These are phyloP conservation scores for Leptonema lineaticorne DNA, from an alignment of 1,140 invertebrate species.

Conservation along the genomic window DNA sequence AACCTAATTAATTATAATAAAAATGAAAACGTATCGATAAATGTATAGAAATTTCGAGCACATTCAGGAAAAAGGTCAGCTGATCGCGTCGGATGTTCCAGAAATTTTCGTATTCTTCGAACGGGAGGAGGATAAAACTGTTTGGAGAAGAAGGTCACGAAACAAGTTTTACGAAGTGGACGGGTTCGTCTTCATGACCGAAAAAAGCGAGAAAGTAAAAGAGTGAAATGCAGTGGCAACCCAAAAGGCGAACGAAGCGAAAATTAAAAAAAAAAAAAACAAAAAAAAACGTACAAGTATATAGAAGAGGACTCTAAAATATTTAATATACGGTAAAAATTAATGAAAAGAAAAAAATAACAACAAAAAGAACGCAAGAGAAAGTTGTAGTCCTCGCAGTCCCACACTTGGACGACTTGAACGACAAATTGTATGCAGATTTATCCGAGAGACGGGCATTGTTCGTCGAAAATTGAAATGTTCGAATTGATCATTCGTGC, in stretches of 20 bases:
- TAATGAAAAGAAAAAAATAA: too few relatives aligned
- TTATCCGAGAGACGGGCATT: background rate
- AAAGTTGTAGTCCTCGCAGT: background rate
- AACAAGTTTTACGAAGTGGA: background rate
- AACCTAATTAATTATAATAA: too few relatives aligned
- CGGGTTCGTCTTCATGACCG: background rate
- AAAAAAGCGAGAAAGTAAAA: background rate
- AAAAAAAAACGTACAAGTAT: too few relatives aligned
- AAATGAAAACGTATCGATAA: too few relatives aligned
- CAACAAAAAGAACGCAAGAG: too few relatives aligned
- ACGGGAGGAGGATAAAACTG: conserved; percentile 7
- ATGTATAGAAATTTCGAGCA: too few relatives aligned
- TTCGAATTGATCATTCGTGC: too few relatives aligned
- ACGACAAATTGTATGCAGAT: background rate
- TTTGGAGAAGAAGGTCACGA: conserved; percentile 1
- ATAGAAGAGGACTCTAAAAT: too few relatives aligned
- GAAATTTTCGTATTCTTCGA: background rate
- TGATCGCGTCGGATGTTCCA: background rate
- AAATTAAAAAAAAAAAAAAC: too few relatives aligned
- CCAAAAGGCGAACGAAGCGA: too few relatives aligned
- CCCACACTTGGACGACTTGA: background rate
- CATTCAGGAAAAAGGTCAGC: background rate
- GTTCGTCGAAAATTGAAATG: background rate
- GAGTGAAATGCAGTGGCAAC: background rate
- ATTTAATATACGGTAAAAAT: too few relatives aligned